Conservation (phyloP, 2,113 vertebrate species). For the Nothobranchius kuhntae region DNA sequence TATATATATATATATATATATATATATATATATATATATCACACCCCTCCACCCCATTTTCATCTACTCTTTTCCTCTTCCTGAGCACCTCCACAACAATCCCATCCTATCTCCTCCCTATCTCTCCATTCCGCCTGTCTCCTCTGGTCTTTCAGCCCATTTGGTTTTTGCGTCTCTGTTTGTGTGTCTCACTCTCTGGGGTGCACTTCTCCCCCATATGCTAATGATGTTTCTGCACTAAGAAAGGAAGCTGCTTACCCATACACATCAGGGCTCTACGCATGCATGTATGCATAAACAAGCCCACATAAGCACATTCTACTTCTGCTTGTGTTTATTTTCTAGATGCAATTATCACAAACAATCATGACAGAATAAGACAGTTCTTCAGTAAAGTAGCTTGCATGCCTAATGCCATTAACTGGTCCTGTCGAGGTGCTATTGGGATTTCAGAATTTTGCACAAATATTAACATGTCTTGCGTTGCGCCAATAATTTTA, state of each 20-base stretch:
- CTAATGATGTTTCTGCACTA: slow-evolving; percentile 67
- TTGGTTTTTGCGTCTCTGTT: slow-evolving; percentile 21
- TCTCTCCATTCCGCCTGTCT: slow-evolving; percentile 1
- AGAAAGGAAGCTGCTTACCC: slow-evolving; percentile 71
- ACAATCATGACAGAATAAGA: not conserved
- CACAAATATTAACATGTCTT: no score
- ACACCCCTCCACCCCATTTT: not conserved
- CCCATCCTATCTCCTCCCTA: slow-evolving; percentile 50
- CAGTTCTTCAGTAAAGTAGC: not conserved
- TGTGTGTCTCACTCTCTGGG: slow-evolving; percentile 39
- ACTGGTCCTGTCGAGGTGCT: no score
- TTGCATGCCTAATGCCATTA: no score
- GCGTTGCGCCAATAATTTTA: no score
- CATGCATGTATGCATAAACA: slow-evolving; percentile 20
- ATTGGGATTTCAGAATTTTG: no score
- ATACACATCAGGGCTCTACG: slow-evolving; percentile 65
- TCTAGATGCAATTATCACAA: slow-evolving; percentile 2
- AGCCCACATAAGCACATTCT: slow-evolving; percentile 1
- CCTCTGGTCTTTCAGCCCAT: slow-evolving; percentile 19
- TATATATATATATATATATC: no score
- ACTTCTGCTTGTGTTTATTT: slow-evolving; percentile 1
- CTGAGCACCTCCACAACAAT: slow-evolving; percentile 39
- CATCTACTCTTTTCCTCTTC: not conserved
- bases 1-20: no score
- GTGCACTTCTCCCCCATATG: slow-evolving; percentile 58